These are phyloP conservation scores for Boleophthalmus pectinirostris DNA, from an alignment of 2,113 vertebrate species.

Conservation along the genomic window DNA sequence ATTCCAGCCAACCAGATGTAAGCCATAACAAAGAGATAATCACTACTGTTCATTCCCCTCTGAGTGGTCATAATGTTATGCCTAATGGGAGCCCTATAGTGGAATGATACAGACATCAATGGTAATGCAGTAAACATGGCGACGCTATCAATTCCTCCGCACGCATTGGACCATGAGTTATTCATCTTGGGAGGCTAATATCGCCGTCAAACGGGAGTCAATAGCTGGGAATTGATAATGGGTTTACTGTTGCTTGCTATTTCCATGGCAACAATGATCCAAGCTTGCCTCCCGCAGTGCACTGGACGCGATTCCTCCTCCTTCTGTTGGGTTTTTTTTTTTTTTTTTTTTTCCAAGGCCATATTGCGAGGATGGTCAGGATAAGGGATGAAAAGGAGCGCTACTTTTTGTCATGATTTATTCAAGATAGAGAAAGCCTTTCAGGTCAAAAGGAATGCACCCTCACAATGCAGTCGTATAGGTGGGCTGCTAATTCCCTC, in stretches of 20 bases:
- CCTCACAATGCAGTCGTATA: conserved; percentile 36
- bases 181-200: conserved; percentile 76
- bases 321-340: conserved; percentile 56
- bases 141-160: conserved; percentile 64
- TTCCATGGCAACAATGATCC: conserved; percentile 75
- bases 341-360: conserved; percentile 63
- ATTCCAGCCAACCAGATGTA: background rate
- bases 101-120: conserved; percentile 71
- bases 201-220: conserved; percentile 71
- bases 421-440: conserved; percentile 60
- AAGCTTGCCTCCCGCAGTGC: conserved; percentile 43
- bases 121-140: conserved; percentile 50
- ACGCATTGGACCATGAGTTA: conserved; percentile 34
- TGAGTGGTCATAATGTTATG: conserved; percentile 3
- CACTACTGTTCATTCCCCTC: background rate
- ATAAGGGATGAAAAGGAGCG: conserved; percentile 57
- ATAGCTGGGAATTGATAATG: conserved; percentile 72
- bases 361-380: conserved; percentile 47
- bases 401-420: conserved; percentile 67
- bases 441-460: conserved; percentile 65
- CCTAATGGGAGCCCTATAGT: conserved; percentile 44
- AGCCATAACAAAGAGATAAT: background rate
- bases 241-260: conserved; percentile 66
- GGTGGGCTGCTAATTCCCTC: conserved; percentile 59
- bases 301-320: conserved; percentile 26